phyloP scores from a whole-genome alignment of 2,113 vertebrate genomes.

The Thalassarche chlororhynchos region DNA sequence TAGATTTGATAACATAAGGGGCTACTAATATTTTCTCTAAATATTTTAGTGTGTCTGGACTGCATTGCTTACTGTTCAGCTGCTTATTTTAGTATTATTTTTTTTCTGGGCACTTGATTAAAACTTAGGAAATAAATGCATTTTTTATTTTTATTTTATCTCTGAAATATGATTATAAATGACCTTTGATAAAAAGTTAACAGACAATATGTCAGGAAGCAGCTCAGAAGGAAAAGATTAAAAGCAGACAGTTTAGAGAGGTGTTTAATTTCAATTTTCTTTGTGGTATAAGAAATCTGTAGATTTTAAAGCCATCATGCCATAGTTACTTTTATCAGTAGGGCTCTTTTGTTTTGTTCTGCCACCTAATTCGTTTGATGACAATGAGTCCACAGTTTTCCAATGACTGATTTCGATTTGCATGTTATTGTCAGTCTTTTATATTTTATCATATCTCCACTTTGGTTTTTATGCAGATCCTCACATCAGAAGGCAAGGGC shows the following conservation, averaged over 20 bases:
- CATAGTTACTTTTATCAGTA: slow-evolving; percentile 72
- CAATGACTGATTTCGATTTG: slow-evolving; percentile 76
- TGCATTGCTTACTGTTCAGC: neutral
- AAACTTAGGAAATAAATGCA: slow-evolving; percentile 34
- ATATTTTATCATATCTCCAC: slow-evolving; percentile 73
- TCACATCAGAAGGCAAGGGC: slow-evolving; percentile 74
- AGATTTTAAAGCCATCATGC: slow-evolving; percentile 60
- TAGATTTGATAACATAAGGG: neutral
- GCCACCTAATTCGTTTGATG: slow-evolving; percentile 83
- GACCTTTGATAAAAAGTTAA: slow-evolving; percentile 68
- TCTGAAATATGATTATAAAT: slow-evolving; percentile 63
- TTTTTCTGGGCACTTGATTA: slow-evolving; percentile 8
- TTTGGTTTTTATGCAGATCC: slow-evolving; percentile 81
- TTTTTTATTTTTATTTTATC: slow-evolving; percentile 53
- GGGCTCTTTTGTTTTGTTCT: slow-evolving; percentile 76
- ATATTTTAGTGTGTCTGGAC: neutral
- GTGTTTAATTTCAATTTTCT: slow-evolving; percentile 66
- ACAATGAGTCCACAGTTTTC: slow-evolving; percentile 74
- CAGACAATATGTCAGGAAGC: slow-evolving; percentile 53
- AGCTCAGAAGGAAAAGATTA: slow-evolving; percentile 60
- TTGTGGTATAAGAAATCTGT: slow-evolving; percentile 42
- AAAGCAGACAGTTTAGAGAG: slow-evolving; percentile 67
- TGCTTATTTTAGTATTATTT: neutral
- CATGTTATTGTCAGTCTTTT: slow-evolving; percentile 78
- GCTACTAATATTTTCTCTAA: neutral